A percentile compares a stretch with the other conserved stretches of the same genome.
These are phyloP conservation scores for Drosophila falleni DNA, from an alignment of 2,888 invertebrate genomes.

Conservation along the genomic window DNA sequence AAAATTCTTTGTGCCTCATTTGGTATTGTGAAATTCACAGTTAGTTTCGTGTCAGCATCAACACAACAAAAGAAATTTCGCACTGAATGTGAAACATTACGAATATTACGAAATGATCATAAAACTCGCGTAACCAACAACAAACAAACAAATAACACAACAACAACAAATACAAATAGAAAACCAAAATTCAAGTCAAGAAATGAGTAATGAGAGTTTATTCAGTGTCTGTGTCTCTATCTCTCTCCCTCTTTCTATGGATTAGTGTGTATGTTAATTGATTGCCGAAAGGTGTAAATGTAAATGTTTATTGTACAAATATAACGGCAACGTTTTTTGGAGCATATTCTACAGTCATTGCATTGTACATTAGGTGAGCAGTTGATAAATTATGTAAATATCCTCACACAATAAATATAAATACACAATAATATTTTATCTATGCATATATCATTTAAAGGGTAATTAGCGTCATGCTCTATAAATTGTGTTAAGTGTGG, in stretches of 20 bases:
- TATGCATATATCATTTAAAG: constrained; percentile 52
- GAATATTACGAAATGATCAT: constrained; percentile 67
- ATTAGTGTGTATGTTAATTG: constrained; percentile 67
- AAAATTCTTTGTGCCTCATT: constrained; percentile 67
- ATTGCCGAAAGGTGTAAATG: constrained; percentile 57
- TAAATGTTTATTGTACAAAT: constrained; percentile 57
- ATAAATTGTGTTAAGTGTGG: constrained; percentile 73
- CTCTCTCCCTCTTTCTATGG: not conserved
- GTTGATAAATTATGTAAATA: constrained; percentile 45
- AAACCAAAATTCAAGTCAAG: constrained; percentile 47
- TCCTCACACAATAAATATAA: constrained; percentile 1
- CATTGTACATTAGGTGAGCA: constrained; percentile 55
- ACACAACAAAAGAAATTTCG: constrained; percentile 59
- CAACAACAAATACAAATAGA: constrained; percentile 52
- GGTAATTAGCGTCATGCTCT: constrained; percentile 77
- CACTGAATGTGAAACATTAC: constrained; percentile 27
- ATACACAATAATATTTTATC: constrained; percentile 18
- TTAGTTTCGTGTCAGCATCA: constrained; percentile 36
- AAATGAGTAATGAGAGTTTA: constrained; percentile 58
- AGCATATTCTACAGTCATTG: constrained; percentile 48
- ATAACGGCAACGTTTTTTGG: constrained; percentile 70
- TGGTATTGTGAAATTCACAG: constrained; percentile 63
- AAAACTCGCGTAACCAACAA: constrained; percentile 52
- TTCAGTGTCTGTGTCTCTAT: constrained; percentile 15
- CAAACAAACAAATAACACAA: constrained; percentile 24